Base-by-base conservation (phyloP, 2,888 invertebrate genomes). In the Cheiracanthium punctorium region DNA sequence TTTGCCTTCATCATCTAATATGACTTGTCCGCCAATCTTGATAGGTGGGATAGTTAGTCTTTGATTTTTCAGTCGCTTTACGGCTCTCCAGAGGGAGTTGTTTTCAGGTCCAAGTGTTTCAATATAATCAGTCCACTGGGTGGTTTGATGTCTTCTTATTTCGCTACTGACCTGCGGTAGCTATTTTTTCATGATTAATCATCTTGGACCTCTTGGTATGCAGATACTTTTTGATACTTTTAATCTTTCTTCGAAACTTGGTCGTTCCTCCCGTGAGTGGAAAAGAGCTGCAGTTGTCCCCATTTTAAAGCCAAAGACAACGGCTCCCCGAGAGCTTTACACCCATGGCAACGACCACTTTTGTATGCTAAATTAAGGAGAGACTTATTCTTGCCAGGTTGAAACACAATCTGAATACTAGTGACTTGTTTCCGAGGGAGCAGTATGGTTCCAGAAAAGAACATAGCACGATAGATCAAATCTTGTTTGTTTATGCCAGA, bases 271-370 rank as follows among this genome's bases (percentile, higher is more conserved):
- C 29, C 37, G 29, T 37, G 29, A 69, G n/a, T 29, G 52, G n/a
- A n/a, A n/a, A n/a, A 52, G 52, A 52, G 52, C 52, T 10, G 4
- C 41, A 0, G 29, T 76, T 67, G 43, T 65, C 0, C 75, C 75
- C 29, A 76, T 76, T 41, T 58, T 65, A 67, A 43, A 65, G 12
- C 10, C 65, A 76, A 41, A 37, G 75, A 76, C 28, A n/a, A 20
- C 24, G 8, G 37, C 41, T 64, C 1, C 0, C 29, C 30, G 0
- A 48, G 52, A 70, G 30, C 41, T 67, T 67, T 37, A 41, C 29
- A n/a, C 41, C 64, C 30, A 75, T 65, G 37, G 29, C 43, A 4
- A 41, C 52, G 73, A 52, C 33, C 30, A 12, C 33, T 32, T 30
- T 32, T 52, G 20, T 32, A 1, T 52, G 14, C 32, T 52, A 73